Conservation (phyloP, 2,113 vertebrate genomes). For the Sylvietta virens region DNA sequence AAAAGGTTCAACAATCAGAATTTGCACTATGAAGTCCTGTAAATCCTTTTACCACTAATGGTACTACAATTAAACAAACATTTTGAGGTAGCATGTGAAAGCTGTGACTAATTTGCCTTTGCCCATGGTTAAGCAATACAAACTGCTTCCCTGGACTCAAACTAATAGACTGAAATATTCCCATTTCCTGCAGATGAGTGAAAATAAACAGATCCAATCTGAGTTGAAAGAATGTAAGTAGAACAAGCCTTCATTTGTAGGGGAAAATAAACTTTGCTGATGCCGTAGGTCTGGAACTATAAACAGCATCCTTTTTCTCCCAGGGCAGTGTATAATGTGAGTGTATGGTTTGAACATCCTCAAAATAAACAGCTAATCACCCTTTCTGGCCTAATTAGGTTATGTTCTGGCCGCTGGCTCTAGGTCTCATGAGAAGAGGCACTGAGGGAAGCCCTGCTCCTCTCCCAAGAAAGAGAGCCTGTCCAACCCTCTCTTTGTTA, state of each 20-base stretch:
- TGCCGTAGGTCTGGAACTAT: constrained; percentile 2
- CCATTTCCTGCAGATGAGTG: constrained; percentile 50
- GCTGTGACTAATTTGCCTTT: constrained; percentile 31
- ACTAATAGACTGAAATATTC: constrained; percentile 19
- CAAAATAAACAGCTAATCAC: constrained; percentile 59
- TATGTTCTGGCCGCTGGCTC: constrained; percentile 19
- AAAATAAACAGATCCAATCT: constrained; percentile 57
- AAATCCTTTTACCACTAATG: background rate
- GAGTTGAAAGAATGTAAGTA: constrained; percentile 16
- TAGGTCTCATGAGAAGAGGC: background rate
- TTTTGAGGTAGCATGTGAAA: background rate
- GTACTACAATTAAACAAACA: background rate
- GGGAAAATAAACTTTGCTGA: constrained; percentile 56
- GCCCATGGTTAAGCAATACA: constrained; percentile 4
- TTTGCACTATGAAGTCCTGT: background rate
- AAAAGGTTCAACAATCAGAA: background rate
- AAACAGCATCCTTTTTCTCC: constrained; percentile 36
- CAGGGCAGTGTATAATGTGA: constrained; percentile 6
- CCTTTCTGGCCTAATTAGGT: constrained; percentile 51
- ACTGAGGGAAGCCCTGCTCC: background rate
- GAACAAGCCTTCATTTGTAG: constrained; percentile 17
- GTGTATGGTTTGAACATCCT: constrained; percentile 20
- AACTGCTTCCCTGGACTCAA: background rate
- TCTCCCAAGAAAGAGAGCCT: background rate
- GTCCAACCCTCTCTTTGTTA: background rate